These are phyloP conservation scores for Beris chalybata DNA, from an alignment of 2,888 invertebrate genomes.

Conservation along the genomic window DNA sequence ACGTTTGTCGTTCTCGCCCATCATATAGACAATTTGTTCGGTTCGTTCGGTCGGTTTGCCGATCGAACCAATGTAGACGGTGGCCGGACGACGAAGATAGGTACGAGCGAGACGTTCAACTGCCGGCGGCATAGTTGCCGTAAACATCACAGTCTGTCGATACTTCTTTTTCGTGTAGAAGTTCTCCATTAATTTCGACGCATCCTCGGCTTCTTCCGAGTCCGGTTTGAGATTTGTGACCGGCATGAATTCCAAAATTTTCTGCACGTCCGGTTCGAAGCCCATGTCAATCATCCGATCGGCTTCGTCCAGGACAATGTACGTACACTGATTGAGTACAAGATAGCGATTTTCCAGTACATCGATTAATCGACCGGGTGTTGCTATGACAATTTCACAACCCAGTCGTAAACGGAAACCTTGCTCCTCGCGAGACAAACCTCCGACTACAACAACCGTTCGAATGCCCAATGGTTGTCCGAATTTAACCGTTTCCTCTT, in stretches of 20 bases:
- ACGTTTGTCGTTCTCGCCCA: slow-evolving; percentile 93
- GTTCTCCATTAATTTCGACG: slow-evolving; percentile 84
- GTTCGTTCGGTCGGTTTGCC: slow-evolving; percentile 98
- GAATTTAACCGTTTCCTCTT: slow-evolving; percentile 98
- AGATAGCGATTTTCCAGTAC: slow-evolving; percentile 97
- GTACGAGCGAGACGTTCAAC: slow-evolving; percentile 94
- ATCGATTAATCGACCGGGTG: slow-evolving; percentile 98
- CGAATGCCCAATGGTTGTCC: slow-evolving; percentile 90
- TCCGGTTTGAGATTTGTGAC: slow-evolving; percentile 98
- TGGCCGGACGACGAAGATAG: slow-evolving; percentile 93
- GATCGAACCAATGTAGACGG: slow-evolving; percentile 94
- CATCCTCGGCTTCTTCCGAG: slow-evolving; percentile 97
- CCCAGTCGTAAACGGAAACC: slow-evolving; percentile 95
- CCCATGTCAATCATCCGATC: slow-evolving; percentile 99
- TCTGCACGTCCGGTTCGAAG: slow-evolving; percentile 97
- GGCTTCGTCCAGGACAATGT: slow-evolving; percentile 94
- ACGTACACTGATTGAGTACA: slow-evolving; percentile 96
- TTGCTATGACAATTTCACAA: slow-evolving; percentile 99
- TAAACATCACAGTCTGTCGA: slow-evolving; percentile 99
- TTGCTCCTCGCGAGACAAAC: slow-evolving; percentile 96
- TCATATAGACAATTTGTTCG: slow-evolving; percentile 95
- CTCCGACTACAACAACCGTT: slow-evolving; percentile 97
- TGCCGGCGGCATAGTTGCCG: slow-evolving; percentile 98
- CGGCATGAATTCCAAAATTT: slow-evolving; percentile 97
- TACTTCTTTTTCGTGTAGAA: slow-evolving; percentile 96